Conservation (phyloP, 2,113 vertebrate genomes). For the Callorhinus ursinus region DNA sequence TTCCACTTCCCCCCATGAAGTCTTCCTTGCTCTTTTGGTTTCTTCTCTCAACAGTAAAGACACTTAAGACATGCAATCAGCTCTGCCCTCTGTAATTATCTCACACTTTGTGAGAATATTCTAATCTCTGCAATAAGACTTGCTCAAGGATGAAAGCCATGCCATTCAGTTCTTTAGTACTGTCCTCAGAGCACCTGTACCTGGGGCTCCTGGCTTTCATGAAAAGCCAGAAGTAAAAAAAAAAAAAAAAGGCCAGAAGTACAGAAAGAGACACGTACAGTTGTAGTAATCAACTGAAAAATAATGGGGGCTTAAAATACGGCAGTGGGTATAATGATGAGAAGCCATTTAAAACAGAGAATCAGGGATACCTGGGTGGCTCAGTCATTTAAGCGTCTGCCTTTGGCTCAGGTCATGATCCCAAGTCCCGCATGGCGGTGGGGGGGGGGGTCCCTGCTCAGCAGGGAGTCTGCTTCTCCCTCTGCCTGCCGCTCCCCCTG, state of each 20-base stretch:
- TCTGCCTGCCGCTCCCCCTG: not conserved
- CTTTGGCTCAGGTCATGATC: not conserved
- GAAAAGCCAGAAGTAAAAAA: not conserved
- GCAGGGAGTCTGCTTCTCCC: not conserved
- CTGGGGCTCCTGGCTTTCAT: not conserved
- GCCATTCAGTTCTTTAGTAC: not conserved
- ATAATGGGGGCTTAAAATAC: not conserved
- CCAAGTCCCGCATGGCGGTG: not conserved
- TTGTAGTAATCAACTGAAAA: not conserved
- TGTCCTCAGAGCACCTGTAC: not conserved
- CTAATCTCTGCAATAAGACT: not conserved
- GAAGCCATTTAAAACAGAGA: not conserved
- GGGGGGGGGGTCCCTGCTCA: not conserved
- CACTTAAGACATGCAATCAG: not conserved
- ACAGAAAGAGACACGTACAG: not conserved
- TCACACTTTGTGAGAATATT: not conserved
- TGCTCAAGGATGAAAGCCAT: not conserved
- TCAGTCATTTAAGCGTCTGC: not conserved
- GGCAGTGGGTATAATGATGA: not conserved
- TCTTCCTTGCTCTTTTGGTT: not conserved
- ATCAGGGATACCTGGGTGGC: no score
- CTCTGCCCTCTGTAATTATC: not conserved
- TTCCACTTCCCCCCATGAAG: not conserved
- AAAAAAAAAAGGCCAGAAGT: not conserved
- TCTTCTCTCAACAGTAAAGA: not conserved